phyloP scores from a whole-genome alignment of 2,888 invertebrate species.

The Synergus gifuensis region DNA sequence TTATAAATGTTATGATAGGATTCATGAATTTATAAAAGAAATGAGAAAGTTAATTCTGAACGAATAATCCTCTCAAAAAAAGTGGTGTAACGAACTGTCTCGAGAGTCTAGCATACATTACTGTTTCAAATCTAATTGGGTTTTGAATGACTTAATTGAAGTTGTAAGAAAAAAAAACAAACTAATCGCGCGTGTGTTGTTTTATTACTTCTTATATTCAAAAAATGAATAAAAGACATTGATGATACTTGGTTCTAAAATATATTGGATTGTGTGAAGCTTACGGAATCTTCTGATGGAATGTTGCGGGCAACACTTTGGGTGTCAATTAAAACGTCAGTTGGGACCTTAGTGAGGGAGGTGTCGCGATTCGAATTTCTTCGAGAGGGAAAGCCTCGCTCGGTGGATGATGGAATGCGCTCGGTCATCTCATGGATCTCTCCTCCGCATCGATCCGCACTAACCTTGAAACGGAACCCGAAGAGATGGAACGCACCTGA shows the following conservation, averaged over 20 bases:
- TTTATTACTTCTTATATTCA: no score
- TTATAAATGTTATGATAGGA: no score
- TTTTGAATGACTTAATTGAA: no score
- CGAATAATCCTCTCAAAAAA: no score
- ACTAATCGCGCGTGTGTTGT: no score
- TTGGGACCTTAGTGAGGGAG: conserved; percentile 52
- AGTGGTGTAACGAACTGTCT: no score
- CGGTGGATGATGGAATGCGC: conserved; percentile 68
- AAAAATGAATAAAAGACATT: background rate
- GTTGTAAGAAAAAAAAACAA: no score
- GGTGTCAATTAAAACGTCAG: conserved; percentile 64
- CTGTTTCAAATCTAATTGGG: no score
- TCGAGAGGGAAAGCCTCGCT: conserved; percentile 67
- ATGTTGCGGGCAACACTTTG: conserved; percentile 37
- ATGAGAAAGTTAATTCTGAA: no score
- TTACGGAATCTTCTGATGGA: conserved; percentile 5
- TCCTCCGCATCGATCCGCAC: conserved; percentile 58
- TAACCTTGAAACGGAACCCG: conserved; percentile 70
- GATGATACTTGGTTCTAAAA: background rate
- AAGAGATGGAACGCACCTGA: conserved; percentile 60
- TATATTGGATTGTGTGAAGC: conserved; percentile 19
- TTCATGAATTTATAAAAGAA: no score
- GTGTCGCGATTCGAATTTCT: conserved; percentile 68
- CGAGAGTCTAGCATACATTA: no score
- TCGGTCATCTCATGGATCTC: conserved; percentile 67